phyloP scores from a whole-genome alignment of 2,797 vertebrate species.

The Echiichthys vipera region DNA sequence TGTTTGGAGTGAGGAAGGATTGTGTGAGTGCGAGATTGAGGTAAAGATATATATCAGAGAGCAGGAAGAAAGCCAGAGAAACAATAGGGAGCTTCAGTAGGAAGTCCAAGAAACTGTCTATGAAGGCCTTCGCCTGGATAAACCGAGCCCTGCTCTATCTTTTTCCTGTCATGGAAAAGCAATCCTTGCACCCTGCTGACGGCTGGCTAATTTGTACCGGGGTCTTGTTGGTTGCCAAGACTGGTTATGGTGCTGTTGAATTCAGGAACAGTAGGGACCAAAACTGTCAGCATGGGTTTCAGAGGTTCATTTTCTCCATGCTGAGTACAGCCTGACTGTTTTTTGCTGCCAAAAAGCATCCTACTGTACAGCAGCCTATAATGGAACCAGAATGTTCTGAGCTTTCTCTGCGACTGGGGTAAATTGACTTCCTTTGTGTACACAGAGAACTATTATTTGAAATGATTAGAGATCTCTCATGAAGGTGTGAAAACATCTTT shows the following conservation, averaged over 20 bases:
- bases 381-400: conserved; percentile 26
- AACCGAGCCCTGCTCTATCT: conserved; percentile 51
- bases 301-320: conserved; percentile 82
- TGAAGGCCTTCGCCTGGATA: conserved; percentile 46
- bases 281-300: conserved; percentile 80
- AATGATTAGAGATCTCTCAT: conserved; percentile 44
- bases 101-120: conserved; percentile 53
- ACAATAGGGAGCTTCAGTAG: conserved; percentile 39
- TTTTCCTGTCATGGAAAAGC: conserved; percentile 60
- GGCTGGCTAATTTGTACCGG: conserved; percentile 75
- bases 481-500: conserved; percentile 39
- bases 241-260: conserved; percentile 73
- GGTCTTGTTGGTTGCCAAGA: conserved; percentile 77
- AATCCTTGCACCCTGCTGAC: conserved; percentile 67
- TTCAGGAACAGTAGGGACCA: conserved; percentile 80
- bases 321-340: conserved; percentile 72
- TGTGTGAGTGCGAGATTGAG: conserved; percentile 48
- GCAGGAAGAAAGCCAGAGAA: conserved; percentile 27
- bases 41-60: conserved; percentile 36
- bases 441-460: conserved; percentile 22
- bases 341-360: conserved; percentile 57
- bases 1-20: conserved; percentile 51
- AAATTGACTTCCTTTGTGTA: conserved; percentile 17
- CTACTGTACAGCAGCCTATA: conserved; percentile 31
- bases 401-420: background rate